A percentile compares a stretch with the other conserved stretches of the same genome.
Conservation (phyloP, 2,888 invertebrate genomes). For the Leptothorax acervorum region DNA sequence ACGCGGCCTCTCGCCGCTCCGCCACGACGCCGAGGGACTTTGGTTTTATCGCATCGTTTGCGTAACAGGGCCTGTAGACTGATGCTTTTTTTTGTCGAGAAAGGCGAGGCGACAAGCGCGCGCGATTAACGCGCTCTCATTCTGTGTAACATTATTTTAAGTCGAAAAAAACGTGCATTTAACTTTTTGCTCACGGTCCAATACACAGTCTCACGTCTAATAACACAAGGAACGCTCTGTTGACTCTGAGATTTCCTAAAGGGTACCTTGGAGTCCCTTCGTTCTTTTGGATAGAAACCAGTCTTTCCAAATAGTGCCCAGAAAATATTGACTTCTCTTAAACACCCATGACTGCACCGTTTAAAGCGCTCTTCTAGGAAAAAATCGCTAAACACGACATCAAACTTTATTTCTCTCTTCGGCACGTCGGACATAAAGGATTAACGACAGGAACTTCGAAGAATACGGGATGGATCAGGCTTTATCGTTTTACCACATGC, state of each 20-base stretch:
- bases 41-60: slow-evolving; percentile 2
- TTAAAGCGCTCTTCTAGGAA: slow-evolving; percentile 25
- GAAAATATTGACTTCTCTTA: slow-evolving; percentile 51
- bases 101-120: slow-evolving; percentile 12
- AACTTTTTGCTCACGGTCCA: neutral
- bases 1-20: neutral
- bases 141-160: neutral
- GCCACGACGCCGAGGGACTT: slow-evolving; percentile 1
- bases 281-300: slow-evolving; percentile 1
- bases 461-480: neutral
- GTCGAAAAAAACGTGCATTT: neutral
- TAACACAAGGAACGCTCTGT: neutral
- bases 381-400: slow-evolving; percentile 10
- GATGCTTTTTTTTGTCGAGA: neutral
- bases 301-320: slow-evolving; percentile 21
- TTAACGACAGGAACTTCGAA: slow-evolving; percentile 17
- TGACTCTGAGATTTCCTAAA: slow-evolving; percentile 21
- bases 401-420: slow-evolving; percentile 33
- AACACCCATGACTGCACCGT: slow-evolving; percentile 1
- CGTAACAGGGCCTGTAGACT: neutral
- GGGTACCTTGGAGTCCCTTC: neutral
- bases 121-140: slow-evolving; percentile 7
- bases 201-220: neutral
- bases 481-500: neutral
- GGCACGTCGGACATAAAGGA: slow-evolving; percentile 10